These are phyloP conservation scores for Halichoerus grypus DNA, from an alignment of 2,113 vertebrate genomes.

Conservation along the genomic window DNA sequence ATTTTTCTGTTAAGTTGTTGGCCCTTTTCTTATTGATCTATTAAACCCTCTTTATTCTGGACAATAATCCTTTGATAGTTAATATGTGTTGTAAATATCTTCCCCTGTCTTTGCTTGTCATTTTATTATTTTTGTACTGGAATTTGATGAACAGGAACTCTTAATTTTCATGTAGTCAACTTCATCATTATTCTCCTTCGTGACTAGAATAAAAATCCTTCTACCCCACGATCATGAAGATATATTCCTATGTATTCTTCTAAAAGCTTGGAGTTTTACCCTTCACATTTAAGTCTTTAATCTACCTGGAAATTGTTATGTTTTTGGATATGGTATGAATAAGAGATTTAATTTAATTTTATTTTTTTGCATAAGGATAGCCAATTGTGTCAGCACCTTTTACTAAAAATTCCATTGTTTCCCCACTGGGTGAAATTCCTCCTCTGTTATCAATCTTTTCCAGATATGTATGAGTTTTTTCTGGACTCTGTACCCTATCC, in stretches of 20 bases:
- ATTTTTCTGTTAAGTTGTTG: background rate
- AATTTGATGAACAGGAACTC: background rate
- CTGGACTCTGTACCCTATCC: background rate
- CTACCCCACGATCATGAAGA: background rate
- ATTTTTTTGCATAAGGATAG: background rate
- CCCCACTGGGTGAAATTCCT: background rate
- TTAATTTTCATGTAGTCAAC: background rate
- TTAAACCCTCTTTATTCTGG: background rate
- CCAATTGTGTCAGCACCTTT: background rate
- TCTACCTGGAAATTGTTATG: background rate
- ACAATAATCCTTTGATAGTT: background rate
- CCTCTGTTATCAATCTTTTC: background rate
- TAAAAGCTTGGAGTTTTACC: background rate
- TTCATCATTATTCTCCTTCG: background rate
- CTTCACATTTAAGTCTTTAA: constrained; percentile 49
- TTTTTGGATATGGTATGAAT: background rate
- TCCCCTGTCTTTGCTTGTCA: background rate
- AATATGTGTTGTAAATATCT: background rate
- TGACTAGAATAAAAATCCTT: constrained; percentile 23
- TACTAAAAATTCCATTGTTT: background rate
- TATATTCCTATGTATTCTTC: background rate
- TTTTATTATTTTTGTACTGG: background rate
- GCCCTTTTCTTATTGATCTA: background rate
- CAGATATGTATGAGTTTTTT: background rate
- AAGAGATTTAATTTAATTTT: background rate